phyloP scores from a whole-genome alignment of 2,797 vertebrate species.

The Oophaga sylvatica region DNA sequence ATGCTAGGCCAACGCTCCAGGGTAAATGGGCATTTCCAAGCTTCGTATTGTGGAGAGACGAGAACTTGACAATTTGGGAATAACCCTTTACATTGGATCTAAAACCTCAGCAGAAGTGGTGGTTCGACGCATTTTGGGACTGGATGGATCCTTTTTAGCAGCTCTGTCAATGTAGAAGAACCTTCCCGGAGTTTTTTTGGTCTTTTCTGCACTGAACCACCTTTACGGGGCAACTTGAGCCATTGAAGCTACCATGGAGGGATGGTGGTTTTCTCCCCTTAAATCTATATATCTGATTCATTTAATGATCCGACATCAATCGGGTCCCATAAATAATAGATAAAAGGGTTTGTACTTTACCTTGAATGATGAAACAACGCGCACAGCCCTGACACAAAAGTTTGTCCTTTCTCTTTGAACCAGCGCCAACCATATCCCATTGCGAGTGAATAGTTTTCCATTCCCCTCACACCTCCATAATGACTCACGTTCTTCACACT shows the following conservation, averaged over 20 bases:
- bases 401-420: neutral
- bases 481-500: conserved; percentile 26
- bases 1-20: too few species aligned
- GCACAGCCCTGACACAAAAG: neutral
- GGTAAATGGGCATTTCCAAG: too few species aligned
- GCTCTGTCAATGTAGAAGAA: neutral
- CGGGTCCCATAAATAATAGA: neutral
- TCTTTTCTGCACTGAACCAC: too few species aligned
- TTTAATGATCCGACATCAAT: neutral
- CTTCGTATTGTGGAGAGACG: too few species aligned
- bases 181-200: neutral
- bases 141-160: neutral
- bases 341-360: neutral
- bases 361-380: neutral
- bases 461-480: neutral
- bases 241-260: neutral
- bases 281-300: neutral
- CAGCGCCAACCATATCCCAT: neutral
- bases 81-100: neutral
- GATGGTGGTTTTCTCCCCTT: neutral
- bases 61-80: too few species aligned
- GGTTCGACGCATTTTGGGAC: neutral
- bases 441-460: neutral
- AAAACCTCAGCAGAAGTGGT: neutral
- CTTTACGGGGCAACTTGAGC: neutral